These are phyloP conservation scores for Mus minutoides DNA, from an alignment of 2,797 vertebrate genomes.

Conservation along the genomic window DNA sequence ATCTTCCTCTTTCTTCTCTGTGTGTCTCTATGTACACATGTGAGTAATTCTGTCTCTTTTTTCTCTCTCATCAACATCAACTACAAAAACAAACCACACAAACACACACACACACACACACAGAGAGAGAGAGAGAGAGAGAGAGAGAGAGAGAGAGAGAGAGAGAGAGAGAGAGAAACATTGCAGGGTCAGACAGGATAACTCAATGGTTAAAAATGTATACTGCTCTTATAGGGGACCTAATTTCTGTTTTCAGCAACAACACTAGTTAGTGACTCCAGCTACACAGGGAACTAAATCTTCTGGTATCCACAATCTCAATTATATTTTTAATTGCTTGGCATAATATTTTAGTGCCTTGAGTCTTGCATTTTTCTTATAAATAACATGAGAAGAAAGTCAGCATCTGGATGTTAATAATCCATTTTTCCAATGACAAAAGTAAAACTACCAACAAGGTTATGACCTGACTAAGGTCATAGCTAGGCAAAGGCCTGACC, in stretches of 20 bases:
- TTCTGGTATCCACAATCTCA: not conserved
- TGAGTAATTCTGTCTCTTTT: not conserved
- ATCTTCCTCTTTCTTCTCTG: not conserved
- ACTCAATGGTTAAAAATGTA: not conserved
- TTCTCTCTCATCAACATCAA: not conserved
- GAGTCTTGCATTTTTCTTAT: not conserved
- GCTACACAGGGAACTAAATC: not conserved
- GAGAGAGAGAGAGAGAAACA: not conserved
- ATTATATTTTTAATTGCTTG: not conserved
- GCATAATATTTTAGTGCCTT: not conserved
- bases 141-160: not conserved
- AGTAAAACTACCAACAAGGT: not conserved
- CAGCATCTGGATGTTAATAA: not conserved
- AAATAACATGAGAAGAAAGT: conserved; percentile 5
- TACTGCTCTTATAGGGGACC: not conserved
- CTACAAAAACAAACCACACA: not conserved
- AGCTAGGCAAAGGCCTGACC: not conserved
- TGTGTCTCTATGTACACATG: not conserved
- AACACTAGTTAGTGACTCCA: not conserved
- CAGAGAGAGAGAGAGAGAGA: not conserved
- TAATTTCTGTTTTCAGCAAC: not conserved
- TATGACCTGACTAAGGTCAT: not conserved
- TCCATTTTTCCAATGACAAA: not conserved
- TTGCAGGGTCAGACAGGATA: not conserved
- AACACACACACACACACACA: not conserved